Evolutionary conservation across 2,888 invertebrate genomes (phyloP).

Genomic region (Agriopis leucophaearia): DNA sequence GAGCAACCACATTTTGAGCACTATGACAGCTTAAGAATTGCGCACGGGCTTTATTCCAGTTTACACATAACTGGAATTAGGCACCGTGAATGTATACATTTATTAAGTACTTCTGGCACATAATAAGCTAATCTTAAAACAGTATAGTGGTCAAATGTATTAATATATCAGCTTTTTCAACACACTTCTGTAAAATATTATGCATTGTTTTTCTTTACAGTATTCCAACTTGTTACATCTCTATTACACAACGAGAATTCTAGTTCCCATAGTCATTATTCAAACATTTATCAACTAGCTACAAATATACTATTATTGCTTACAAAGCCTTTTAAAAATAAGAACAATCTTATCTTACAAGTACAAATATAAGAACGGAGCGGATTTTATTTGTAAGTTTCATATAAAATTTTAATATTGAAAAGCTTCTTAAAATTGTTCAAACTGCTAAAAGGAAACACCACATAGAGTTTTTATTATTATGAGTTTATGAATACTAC

Average conservation of each 20-base stretch:
- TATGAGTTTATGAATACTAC: slow-evolving; percentile 64
- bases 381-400: slow-evolving; percentile 63
- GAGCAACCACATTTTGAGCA: background rate
- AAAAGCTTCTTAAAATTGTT: slow-evolving; percentile 58
- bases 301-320: slow-evolving; percentile 69
- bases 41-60: too few species aligned
- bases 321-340: slow-evolving; percentile 66
- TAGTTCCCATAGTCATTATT: slow-evolving; percentile 55
- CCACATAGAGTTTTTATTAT: slow-evolving; percentile 47
- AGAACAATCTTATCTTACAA: slow-evolving; percentile 67
- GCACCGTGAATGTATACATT: too few species aligned
- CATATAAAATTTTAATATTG: slow-evolving; percentile 64
- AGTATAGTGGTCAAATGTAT: background rate
- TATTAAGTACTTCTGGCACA: too few species aligned
- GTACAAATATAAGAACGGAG: slow-evolving; percentile 67
- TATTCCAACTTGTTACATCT: slow-evolving; percentile 19
- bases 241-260: slow-evolving; percentile 55
- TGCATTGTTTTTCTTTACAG: slow-evolving; percentile 3
- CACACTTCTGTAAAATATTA: slow-evolving; percentile 20
- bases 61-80: too few species aligned
- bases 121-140: background rate
- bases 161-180: background rate
- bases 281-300: slow-evolving; percentile 63
- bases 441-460: slow-evolving; percentile 72
- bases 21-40: too few species aligned